phyloP scores from a whole-genome alignment of 2,113 vertebrate species.

The Platichthys flesus region DNA sequence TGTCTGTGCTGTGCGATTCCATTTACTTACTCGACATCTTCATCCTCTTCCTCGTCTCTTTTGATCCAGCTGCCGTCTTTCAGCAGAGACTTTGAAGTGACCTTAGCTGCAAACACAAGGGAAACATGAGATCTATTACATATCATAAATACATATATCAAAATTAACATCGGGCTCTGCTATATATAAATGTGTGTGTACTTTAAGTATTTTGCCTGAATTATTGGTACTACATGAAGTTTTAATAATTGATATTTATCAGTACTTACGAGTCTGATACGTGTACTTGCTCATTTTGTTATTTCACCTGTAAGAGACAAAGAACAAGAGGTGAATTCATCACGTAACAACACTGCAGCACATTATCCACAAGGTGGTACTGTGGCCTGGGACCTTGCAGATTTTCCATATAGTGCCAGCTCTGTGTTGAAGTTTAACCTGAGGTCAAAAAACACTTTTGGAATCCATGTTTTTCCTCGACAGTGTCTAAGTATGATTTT shows the following conservation, averaged over 20 bases:
- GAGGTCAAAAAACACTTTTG: not conserved
- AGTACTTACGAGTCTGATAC: constrained; percentile 49
- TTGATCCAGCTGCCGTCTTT: constrained; percentile 96
- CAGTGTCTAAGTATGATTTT: not conserved
- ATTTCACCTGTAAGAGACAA: constrained; percentile 35
- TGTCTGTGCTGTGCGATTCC: not conserved
- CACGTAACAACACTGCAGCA: not conserved
- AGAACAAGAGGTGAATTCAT: constrained; percentile 7
- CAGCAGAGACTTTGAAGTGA: constrained; percentile 79
- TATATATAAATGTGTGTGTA: too few relatives aligned
- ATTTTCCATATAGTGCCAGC: not conserved
- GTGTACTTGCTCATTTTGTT: constrained; percentile 50
- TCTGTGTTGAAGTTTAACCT: not conserved
- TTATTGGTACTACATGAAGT: not conserved
- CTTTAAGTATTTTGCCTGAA: too few relatives aligned
- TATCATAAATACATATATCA: not conserved
- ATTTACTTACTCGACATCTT: constrained; percentile 75
- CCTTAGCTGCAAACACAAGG: constrained; percentile 52
- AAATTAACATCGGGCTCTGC: too few relatives aligned
- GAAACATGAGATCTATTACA: not conserved
- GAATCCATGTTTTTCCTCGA: not conserved
- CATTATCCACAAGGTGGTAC: constrained; percentile 50
- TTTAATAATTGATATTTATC: not conserved
- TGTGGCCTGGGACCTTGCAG: constrained; percentile 9
- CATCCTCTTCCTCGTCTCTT: constrained; percentile 84